Conservation (phyloP, 2,113 vertebrate species). For the Neomonachus schauinslandi region DNA sequence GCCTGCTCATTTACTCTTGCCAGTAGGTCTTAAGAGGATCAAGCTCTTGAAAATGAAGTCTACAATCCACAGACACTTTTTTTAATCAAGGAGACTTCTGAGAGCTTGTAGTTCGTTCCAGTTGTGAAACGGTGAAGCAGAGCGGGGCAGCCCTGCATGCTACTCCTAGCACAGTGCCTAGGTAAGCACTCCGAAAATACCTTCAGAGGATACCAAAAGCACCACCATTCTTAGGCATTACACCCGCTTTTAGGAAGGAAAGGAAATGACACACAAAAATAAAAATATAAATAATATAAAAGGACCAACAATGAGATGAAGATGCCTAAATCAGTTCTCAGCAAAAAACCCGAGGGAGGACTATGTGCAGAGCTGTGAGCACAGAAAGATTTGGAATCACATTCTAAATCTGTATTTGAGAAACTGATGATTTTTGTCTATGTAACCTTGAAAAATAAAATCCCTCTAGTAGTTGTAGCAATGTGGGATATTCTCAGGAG, state of each 20-base stretch:
- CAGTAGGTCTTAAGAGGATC: neutral
- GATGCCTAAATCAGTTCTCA: neutral
- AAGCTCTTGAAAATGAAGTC: neutral
- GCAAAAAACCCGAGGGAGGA: neutral
- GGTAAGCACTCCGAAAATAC: neutral
- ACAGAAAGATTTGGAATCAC: neutral
- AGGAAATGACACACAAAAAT: neutral
- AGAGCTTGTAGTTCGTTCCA: neutral
- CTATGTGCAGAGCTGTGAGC: neutral
- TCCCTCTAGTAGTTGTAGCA: neutral
- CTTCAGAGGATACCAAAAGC: neutral
- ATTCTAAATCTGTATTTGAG: neutral
- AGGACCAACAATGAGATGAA: neutral
- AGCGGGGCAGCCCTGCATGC: neutral
- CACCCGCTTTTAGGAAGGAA: neutral
- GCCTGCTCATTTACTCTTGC: neutral
- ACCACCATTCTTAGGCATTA: constrained; percentile 21
- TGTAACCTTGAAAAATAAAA: constrained; percentile 18
- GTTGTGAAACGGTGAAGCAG: neutral
- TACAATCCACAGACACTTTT: neutral
- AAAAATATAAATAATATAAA: neutral
- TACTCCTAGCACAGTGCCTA: neutral
- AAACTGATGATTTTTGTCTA: neutral
- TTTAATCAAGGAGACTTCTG: neutral
- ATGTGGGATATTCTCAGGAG: neutral